Percentiles rank a stretch among this genome's conserved stretches.
Evolutionary conservation across 2,888 invertebrate genomes (phyloP).

Genomic region (Conops quadrifasciatus): DNA sequence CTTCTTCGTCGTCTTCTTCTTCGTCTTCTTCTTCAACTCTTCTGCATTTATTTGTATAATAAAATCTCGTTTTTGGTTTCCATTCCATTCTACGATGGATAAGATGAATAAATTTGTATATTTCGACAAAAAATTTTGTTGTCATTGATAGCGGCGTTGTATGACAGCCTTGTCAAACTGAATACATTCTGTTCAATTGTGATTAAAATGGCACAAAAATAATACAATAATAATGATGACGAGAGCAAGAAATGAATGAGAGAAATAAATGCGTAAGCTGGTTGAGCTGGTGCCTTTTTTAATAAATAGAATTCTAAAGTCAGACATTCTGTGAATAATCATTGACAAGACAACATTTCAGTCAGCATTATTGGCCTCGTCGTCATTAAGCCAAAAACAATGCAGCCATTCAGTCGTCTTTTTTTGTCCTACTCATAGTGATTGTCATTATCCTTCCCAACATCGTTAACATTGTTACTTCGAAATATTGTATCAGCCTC

Average conservation of each 20-base stretch:
- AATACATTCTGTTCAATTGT: slow-evolving; percentile 7
- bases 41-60: not conserved
- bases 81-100: not conserved
- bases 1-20: too few species aligned
- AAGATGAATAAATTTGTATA: not conserved
- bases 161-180: not conserved
- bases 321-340: not conserved
- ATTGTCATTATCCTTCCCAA: too few species aligned
- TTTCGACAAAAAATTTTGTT: not conserved
- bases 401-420: too few species aligned
- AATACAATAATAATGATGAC: not conserved
- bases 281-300: not conserved
- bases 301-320: too few species aligned
- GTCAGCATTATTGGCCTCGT: too few species aligned
- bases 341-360: too few species aligned
- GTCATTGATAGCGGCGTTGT: not conserved
- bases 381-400: too few species aligned
- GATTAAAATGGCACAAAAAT: slow-evolving; percentile 13
- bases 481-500: too few species aligned
- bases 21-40: not conserved
- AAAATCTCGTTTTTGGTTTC: not conserved
- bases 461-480: too few species aligned
- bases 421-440: too few species aligned
- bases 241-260: too few species aligned
- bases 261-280: too few species aligned